Conservation (phyloP, 2,113 vertebrate species). For the Mesocricetus auratus region DNA sequence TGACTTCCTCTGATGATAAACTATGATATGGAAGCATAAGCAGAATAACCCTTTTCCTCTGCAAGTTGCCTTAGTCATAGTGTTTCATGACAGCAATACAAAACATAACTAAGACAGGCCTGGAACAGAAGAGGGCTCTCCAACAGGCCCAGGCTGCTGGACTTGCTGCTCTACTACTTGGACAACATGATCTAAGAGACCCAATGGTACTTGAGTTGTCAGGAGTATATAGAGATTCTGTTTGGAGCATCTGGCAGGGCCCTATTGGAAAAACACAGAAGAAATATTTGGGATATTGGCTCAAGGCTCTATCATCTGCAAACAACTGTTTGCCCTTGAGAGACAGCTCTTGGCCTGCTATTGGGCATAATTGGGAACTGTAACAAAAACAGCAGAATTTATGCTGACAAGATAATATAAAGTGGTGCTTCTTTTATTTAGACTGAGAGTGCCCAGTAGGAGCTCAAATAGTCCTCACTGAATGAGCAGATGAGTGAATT, state of each 20-base stretch:
- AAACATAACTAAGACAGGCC: neutral
- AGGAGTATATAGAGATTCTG: neutral
- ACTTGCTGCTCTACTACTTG: neutral
- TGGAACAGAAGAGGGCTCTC: neutral
- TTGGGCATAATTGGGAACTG: neutral
- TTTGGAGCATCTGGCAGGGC: neutral
- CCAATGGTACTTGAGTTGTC: neutral
- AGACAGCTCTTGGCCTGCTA: neutral
- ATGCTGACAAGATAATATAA: neutral
- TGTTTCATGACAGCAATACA: neutral
- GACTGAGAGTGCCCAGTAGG: neutral
- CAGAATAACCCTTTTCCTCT: neutral
- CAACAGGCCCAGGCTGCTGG: neutral
- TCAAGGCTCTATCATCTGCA: neutral
- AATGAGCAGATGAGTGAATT: neutral
- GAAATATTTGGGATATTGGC: neutral
- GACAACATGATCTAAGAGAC: neutral
- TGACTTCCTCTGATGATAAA: neutral
- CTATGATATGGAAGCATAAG: neutral
- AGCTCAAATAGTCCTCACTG: neutral
- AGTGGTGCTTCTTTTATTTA: neutral
- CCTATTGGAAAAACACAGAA: neutral
- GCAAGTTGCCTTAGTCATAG: neutral
- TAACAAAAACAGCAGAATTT: neutral
- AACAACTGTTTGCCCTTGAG: neutral